Base-by-base conservation (phyloP, 2,113 vertebrate genomes). In the Cathartes aura region DNA sequence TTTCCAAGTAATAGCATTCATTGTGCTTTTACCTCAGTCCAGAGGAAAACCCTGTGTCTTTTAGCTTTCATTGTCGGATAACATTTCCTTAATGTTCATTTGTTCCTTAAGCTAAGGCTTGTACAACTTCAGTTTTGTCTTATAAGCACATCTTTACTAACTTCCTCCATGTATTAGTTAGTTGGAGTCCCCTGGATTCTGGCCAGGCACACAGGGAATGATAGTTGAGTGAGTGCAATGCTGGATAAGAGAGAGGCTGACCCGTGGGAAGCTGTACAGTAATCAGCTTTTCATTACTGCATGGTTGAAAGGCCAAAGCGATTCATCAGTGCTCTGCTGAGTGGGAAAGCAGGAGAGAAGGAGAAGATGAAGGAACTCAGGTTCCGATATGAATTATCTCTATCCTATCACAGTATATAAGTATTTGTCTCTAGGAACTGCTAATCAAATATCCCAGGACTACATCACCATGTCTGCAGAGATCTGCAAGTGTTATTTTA, bases 201-300 rank as follows among this genome's bases (percentile, higher is more conserved):
- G 36, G 32, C 58, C 48, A 82, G 76, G 40, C 56, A 85, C 22
- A 27, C 6, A 24, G 19, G 40, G 59, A 81, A 29, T 27, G 32
- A 67, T 8, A 81, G 50, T 0, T 55, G 42, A 80, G 63, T 3
- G 43, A 78, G 50, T 52, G 43, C n/a, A 76, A 15, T 8, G 24
- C 82, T 73, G 75, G 82, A 47, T 90, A 87, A 90, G 71, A 73
- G 59, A 80, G 58, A 86, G 22, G n/a, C 38, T 71, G 67, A 83
- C 59, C 67, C 8, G 0, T 48, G 74, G 90, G 91, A 85, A 90
- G 45, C 42, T 81, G 24, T 42, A 34, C 11, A 0, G 38, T 76
- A 92, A 94, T 86, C 74, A 95, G 67, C 36, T 84, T 95, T 78
- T 89, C 80, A 79, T 93, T 84, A 87, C 32, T 48, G 59, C 50